These are phyloP conservation scores for Ceratoteleas bidentatus DNA, from an alignment of 1,140 invertebrate species.

Conservation along the genomic window DNA sequence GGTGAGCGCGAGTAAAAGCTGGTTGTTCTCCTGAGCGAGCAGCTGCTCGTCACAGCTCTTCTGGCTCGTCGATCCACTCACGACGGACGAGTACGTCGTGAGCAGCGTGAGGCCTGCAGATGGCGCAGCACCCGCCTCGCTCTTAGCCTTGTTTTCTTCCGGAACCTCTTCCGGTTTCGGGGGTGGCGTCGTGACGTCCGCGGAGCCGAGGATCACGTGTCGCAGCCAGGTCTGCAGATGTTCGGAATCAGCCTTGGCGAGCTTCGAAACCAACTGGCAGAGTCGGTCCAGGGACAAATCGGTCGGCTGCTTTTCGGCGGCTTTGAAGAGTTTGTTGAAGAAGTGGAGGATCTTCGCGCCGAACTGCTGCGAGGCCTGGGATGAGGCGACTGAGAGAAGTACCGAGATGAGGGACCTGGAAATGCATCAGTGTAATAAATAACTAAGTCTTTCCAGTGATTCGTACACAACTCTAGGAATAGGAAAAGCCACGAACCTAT, in stretches of 20 bases:
- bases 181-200: conserved; percentile 75
- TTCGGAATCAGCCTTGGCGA: conserved; percentile 85
- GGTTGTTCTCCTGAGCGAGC: conserved; percentile 86
- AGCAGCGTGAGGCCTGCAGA: conserved; percentile 39
- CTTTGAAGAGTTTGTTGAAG: conserved; percentile 89
- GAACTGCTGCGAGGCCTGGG: conserved; percentile 86
- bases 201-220: conserved; percentile 85
- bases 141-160: conserved; percentile 67
- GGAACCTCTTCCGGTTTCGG: conserved; percentile 72
- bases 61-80: conserved; percentile 60
- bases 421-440: conserved; percentile 4
- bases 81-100: conserved; percentile 63
- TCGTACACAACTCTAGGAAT: too few species aligned
- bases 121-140: conserved; percentile 23
- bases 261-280: conserved; percentile 85
- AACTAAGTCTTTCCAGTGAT: too few species aligned
- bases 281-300: conserved; percentile 86
- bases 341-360: conserved; percentile 90
- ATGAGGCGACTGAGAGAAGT: conserved; percentile 87
- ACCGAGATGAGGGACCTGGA: conserved; percentile 85
- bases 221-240: conserved; percentile 87
- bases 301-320: conserved; percentile 82
- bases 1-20: conserved; percentile 87
- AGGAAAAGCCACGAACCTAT: conserved; percentile 66
- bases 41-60: conserved; percentile 78